These are phyloP conservation scores for Tarsius wallacei DNA, from an alignment of 2,797 vertebrate species.

Conservation along the genomic window DNA sequence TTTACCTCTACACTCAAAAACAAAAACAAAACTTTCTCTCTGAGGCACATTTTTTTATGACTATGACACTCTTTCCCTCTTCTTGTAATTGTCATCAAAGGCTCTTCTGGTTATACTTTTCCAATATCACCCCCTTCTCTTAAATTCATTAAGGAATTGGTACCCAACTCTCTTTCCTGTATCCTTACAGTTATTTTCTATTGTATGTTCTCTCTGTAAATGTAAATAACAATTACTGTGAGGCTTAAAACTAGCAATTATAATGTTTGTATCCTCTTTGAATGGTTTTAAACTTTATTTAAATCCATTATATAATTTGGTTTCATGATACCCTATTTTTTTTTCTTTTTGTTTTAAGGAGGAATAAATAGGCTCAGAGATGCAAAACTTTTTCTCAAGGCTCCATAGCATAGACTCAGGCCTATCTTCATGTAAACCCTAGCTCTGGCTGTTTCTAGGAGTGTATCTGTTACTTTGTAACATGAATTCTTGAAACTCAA, in stretches of 20 bases:
- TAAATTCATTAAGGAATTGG: neutral
- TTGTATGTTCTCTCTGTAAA: neutral
- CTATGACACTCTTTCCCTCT: neutral
- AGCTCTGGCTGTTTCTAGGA: neutral
- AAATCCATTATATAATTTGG: neutral
- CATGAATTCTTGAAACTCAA: neutral
- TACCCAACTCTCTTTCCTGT: neutral
- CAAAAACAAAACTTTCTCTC: neutral
- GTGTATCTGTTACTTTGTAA: neutral
- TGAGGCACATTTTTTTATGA: neutral
- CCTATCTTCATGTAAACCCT: neutral
- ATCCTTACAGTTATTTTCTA: slow-evolving; percentile 20
- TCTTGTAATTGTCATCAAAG: neutral
- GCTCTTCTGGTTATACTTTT: neutral
- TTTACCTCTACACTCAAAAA: neutral
- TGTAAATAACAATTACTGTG: neutral
- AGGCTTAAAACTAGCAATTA: neutral
- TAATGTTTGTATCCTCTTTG: neutral
- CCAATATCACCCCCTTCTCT: neutral
- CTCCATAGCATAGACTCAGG: neutral
- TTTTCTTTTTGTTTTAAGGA: neutral
- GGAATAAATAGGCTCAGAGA: neutral
- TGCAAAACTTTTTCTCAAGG: neutral
- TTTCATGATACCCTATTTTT: neutral
- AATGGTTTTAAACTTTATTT: neutral